Evolutionary conservation across 1,140 invertebrate species (phyloP), one percentile per base, ranked within the genome.

Genomic region (Homalodisca vitripennis): DNA sequence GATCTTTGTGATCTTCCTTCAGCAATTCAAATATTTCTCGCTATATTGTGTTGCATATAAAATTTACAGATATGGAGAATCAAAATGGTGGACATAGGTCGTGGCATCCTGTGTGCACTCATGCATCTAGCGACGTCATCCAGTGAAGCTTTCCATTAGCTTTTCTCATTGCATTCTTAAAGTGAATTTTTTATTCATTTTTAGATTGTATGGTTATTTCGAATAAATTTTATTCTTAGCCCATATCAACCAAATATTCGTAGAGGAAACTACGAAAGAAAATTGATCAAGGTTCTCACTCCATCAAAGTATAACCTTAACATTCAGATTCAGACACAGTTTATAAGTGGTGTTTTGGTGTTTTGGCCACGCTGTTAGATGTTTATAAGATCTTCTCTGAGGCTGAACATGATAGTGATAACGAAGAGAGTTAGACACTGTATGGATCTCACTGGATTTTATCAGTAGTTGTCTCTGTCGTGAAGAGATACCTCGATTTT

Each of bases 371-470:
- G 6, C 20, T 67, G 53, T 32, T 22, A 24, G 0, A 72, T 62
- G 22, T 66, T 66, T 12, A 72, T 72, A 3, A 0, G 29, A 63
- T 72, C 78, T 74, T 82, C 76, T 27, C 82, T 80, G 73, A 79
- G 63, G 75, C 78, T 80, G 76, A 81, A 83, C 31, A 83, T 72
- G 1, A 83, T 17, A 64, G 22, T 76, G 83, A 83, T 76, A 83
- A 80, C 47, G 83, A 72, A 17, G 78, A 75, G 75, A 82, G 80
- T 71, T 83, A 82, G 27, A 73, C 74, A 3, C 78, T 73, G 74
- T 84, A 80, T 67, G 77, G 80, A 73, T 83, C 80, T n/a, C 66
- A 68, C 47, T 83, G 75, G 72, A 76, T 74, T 67, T 79, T 70
- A 24, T 80, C 62, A 57, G 69, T 55, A 73, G n/a, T 72, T 74